Evolutionary conservation across 2,888 invertebrate genomes (phyloP), one percentile per base, ranked within the genome.

Genomic region (Reticulitermes lucifugus): DNA sequence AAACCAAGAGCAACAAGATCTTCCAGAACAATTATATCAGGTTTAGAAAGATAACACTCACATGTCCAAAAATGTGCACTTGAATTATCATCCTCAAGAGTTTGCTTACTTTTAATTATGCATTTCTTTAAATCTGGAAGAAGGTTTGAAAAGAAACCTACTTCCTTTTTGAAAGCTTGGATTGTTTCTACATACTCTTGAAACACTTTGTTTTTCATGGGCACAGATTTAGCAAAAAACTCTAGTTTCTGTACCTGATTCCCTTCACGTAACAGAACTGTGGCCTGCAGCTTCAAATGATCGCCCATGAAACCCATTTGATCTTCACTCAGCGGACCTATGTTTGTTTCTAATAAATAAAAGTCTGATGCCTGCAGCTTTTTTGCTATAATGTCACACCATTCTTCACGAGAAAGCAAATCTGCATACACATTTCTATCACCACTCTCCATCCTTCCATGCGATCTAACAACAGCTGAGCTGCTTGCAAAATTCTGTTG

Each of bases 261-360:
- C 35, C 35, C 4, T 35, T 35, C 35, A 35, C 4, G 35, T 35
- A 35, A 35, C 73, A 18, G n/a, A n/a, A 73, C 41, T 5, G 41
- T 14, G 14, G 73, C 73, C 35, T 10, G 25, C 9, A 73, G 73
- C 35, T 73, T 73, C 18, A 73, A 9, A 21, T 73, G 73, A 21
- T 73, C 73, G 7, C 73, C 73, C 73, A 73, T 73, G 41, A 73
- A 73, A 35, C 73, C 73, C 12, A 73, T 14, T 29, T 73, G 73
- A 35, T 73, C 73, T 73, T 73, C 73, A 73, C 73, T 73, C 35
- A 73, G 73, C 18, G 73, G 73, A 18, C 73, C 73, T 9, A 73
- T 73, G 9, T 12, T 73, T 14, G 41, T 35, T 35, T 73, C 21
- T 29, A 35, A 1, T 14, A 41, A 25, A 14, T 73, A 29, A 73